Conservation (phyloP, 2,888 invertebrate genomes). For the Stenodema calcarata region DNA sequence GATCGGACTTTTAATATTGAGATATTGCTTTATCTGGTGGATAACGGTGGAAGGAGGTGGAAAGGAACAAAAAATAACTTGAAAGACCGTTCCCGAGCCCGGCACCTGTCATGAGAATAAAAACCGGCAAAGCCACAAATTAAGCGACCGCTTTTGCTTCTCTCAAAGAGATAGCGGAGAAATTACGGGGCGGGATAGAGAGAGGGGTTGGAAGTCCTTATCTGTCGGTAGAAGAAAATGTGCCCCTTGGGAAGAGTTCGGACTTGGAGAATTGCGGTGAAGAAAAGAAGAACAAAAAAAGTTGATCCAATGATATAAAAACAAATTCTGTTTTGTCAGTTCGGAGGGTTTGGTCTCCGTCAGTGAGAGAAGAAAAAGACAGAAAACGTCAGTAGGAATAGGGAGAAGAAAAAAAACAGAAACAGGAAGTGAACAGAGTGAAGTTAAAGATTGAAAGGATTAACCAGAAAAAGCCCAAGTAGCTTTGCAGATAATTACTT, state of each 20-base stretch:
- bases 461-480: neutral
- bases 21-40: conserved; percentile 45
- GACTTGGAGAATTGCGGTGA: neutral
- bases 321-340: conserved; percentile 30
- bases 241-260: conserved; percentile 22
- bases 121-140: conserved; percentile 43
- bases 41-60: neutral
- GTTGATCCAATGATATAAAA: conserved; percentile 25
- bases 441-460: conserved; percentile 38
- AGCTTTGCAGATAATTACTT: conserved; percentile 38
- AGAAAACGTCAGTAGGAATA: neutral
- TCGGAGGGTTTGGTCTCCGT: neutral
- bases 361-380: neutral
- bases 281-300: neutral
- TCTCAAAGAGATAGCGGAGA: conserved; percentile 16
- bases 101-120: conserved; percentile 40
- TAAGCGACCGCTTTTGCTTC: conserved; percentile 32
- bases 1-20: conserved; percentile 45
- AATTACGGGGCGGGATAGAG: neutral
- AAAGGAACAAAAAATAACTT: too few species aligned
- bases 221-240: conserved; percentile 38
- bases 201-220: conserved; percentile 2
- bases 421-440: neutral
- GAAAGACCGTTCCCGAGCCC: neutral
- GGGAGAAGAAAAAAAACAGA: neutral